Conservation (phyloP, 2,113 vertebrate genomes). For the Myotis lucifugus region DNA sequence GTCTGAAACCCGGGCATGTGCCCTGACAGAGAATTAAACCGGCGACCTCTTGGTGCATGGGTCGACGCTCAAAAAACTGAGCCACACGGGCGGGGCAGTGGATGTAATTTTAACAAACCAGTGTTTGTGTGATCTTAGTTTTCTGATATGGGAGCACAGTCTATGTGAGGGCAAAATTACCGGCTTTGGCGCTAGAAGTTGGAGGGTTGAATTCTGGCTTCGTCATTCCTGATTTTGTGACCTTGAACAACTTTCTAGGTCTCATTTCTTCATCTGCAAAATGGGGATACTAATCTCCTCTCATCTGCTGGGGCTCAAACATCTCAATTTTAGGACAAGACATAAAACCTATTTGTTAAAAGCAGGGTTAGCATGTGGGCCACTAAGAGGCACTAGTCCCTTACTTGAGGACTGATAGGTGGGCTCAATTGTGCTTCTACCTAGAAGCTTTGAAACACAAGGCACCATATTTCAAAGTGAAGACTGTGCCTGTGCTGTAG, state of each 20-base stretch:
- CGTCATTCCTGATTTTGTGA: background rate
- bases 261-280: background rate
- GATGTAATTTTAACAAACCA: background rate
- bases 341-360: background rate
- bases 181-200: background rate
- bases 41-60: no score
- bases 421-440: background rate
- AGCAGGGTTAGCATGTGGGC: background rate
- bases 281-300: background rate
- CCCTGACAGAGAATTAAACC: no score
- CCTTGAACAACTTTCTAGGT: background rate
- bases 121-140: conserved; percentile 20
- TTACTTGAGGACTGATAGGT: background rate
- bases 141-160: background rate
- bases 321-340: background rate
- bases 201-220: conserved; percentile 38
- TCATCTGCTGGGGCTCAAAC: background rate
- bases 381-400: background rate
- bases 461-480: background rate
- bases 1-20: no score
- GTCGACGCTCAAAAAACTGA: no score
- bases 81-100: no score
- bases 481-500: background rate
- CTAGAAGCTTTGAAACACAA: conserved; percentile 30
- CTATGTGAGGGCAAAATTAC: background rate